A percentile compares a stretch with the other conserved stretches of the same genome.
These are phyloP conservation scores for Papilio protenor DNA, from an alignment of 2,888 invertebrate species.

Conservation along the genomic window DNA sequence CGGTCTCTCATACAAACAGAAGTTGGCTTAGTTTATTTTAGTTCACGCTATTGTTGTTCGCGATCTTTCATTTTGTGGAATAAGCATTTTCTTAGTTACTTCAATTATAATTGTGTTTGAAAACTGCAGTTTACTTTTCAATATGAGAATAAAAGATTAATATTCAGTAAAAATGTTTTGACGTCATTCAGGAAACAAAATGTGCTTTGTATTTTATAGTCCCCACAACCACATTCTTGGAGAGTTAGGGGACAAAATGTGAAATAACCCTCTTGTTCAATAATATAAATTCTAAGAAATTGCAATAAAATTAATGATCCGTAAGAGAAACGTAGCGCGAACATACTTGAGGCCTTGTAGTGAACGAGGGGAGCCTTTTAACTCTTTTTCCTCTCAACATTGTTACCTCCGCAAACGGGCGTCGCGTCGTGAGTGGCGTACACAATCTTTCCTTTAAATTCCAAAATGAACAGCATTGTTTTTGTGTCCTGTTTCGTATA, in stretches of 20 bases:
- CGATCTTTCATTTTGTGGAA: slow-evolving; percentile 75
- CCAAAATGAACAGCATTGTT: slow-evolving; percentile 26
- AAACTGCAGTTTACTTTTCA: neutral
- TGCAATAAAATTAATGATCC: slow-evolving; percentile 57
- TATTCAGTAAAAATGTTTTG: neutral
- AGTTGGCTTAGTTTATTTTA: slow-evolving; percentile 71
- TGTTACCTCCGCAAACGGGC: slow-evolving; percentile 80
- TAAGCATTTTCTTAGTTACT: slow-evolving; percentile 55
- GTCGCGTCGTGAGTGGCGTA: slow-evolving; percentile 72
- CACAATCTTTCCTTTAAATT: slow-evolving; percentile 56
- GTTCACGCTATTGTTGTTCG: slow-evolving; percentile 73
- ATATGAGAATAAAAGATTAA: neutral
- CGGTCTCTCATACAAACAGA: slow-evolving; percentile 61
- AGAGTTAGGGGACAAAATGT: slow-evolving; percentile 19
- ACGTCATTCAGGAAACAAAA: neutral
- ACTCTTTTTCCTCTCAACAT: slow-evolving; percentile 79
- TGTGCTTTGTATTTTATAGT: neutral
- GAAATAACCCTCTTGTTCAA: slow-evolving; percentile 35
- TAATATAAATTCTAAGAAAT: slow-evolving; percentile 47
- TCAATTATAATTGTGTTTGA: slow-evolving; percentile 56
- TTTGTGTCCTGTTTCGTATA: slow-evolving; percentile 5
- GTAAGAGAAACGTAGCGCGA: slow-evolving; percentile 52
- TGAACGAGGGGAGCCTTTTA: slow-evolving; percentile 65
- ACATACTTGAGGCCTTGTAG: slow-evolving; percentile 54
- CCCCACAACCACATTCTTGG: slow-evolving; percentile 1